Percentiles rank a stretch among this genome's conserved stretches.
Conservation (phyloP, 2,797 vertebrate species). For the Acestrorhynchus altus region DNA sequence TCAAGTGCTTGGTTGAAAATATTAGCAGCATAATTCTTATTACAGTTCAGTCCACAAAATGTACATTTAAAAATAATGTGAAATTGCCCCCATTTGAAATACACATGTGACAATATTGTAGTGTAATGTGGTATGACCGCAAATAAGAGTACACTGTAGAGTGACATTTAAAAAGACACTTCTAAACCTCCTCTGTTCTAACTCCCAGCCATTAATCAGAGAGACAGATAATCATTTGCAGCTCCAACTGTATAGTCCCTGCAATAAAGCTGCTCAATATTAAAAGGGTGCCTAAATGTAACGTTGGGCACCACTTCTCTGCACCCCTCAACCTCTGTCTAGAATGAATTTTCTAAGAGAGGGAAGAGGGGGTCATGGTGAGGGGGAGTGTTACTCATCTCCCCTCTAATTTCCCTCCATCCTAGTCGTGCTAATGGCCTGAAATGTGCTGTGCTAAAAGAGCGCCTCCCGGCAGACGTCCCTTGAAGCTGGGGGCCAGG, state of each 20-base stretch:
- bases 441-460: slow-evolving; percentile 52
- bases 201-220: slow-evolving; percentile 27
- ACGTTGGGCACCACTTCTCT: slow-evolving; percentile 33
- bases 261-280: slow-evolving; percentile 24
- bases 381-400: slow-evolving; percentile 39
- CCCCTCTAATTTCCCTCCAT: slow-evolving; percentile 54
- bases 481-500: slow-evolving; percentile 34
- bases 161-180: slow-evolving; percentile 11
- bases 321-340: slow-evolving; percentile 13
- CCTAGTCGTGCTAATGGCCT: slow-evolving; percentile 53
- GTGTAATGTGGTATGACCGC: neutral
- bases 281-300: slow-evolving; percentile 7
- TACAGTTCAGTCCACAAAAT: neutral
- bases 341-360: slow-evolving; percentile 14
- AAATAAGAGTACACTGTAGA: slow-evolving; percentile 10
- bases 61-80: neutral
- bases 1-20: neutral
- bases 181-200: neutral
- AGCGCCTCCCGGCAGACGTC: slow-evolving; percentile 47
- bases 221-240: slow-evolving; percentile 37
- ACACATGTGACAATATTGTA: neutral
- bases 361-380: neutral
- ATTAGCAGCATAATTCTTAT: neutral
- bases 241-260: slow-evolving; percentile 15
- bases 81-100: neutral